Evolutionary conservation across 1,140 invertebrate genomes (phyloP), one percentile per base, ranked within the genome.

Genomic region (Camponotus vicinus): DNA sequence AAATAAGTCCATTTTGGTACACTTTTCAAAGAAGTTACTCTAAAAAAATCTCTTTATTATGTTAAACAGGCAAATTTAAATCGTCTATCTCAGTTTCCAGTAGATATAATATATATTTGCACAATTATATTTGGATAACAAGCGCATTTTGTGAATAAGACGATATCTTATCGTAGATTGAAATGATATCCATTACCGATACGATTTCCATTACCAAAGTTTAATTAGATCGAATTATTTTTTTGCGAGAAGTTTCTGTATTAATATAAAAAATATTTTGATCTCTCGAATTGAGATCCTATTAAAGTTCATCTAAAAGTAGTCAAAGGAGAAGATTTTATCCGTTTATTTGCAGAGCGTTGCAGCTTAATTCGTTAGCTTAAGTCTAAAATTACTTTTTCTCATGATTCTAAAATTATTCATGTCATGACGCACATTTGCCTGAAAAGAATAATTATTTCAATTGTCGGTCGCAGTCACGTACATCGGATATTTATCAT

Each of bases 1-100:
- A 70, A 32, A 83, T 37, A 83, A 83, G 32, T 75, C 69, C 55
- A 75, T 83, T 83, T 61, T 73, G 69, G 61, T 73, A 34, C 2
- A 73, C 63, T 73, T 61, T 73, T 83, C 32, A 11, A 75, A 63
- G 40, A 71, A 49, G 18, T 52, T 71, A 32, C 2, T 57, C 3
- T 13, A 18, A 18, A 61, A 34, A 61, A 45, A 34, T 45, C 79
- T 71, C 27, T 7, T 59, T 82, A 34, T 57, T 42, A 55, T 21
- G 21, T 18, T 42, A 59, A 55, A 45, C 21, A 42, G 57, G 11
- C 32, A 37, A 13, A 0, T 37, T n/a, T 1, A 34, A 82, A 82
- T 59, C 15, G 21, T 2, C 32, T 15, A 42, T 59, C 27, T 4
- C 27, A 34, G 1, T 49, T 80, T 69, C 1, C 5, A 40, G 1